Evolutionary conservation across 35 echinoderm and acorn worm species (phyloP), one percentile per base, ranked within the genome.

Genomic region (Holothuria glaberrima): DNA sequence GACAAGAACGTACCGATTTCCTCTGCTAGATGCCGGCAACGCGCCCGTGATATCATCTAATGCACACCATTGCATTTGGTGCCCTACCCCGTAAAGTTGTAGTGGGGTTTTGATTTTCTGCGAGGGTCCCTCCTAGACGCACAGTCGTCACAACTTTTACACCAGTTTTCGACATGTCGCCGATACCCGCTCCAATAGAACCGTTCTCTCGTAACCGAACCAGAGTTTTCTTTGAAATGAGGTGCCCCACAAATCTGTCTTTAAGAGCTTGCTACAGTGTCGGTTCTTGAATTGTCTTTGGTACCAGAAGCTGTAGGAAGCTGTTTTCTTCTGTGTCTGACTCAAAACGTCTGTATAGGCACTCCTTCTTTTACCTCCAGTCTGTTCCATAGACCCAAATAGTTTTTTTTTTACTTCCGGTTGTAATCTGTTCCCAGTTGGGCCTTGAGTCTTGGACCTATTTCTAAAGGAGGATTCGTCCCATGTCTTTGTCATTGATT

Each of bases 141-240:
- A n/a, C n/a, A n/a, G n/a, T n/a, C 22, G 46, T 68, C 20, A 94
- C 36, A 36, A 22, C 70, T 34, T 58, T 88, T 33, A 78, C 89
- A 64, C 83, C 64, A 68, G 86, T 91, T 68, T 26, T 80, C 16
- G 17, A 91, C 88, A 50, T 92, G 86, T 30, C 68, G 27, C 13
- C 48, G 29, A 62, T 90, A 86, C 27, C 90, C 72, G 24, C 68
- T 45, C 94, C 94, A 93, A 67, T 90, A 96, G 54, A 78, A 91
- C n/a, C 64, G 56, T 46, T 81, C 41, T 26, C n/a, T n/a, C 66
- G 28, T 22, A 94, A 18, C 54, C 83, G 72, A 29, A n/a, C 59
- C n/a, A 91, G 36, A 3, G 88, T 86, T 27, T 94, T 94, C 9
- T 79, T 76, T 26, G 46, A 13, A 4, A 91, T 89, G 14, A 91